A percentile compares a stretch with the other conserved stretches of the same genome.
phyloP scores from a whole-genome alignment of 2,888 invertebrate species.

The Microctonus brassicae region DNA sequence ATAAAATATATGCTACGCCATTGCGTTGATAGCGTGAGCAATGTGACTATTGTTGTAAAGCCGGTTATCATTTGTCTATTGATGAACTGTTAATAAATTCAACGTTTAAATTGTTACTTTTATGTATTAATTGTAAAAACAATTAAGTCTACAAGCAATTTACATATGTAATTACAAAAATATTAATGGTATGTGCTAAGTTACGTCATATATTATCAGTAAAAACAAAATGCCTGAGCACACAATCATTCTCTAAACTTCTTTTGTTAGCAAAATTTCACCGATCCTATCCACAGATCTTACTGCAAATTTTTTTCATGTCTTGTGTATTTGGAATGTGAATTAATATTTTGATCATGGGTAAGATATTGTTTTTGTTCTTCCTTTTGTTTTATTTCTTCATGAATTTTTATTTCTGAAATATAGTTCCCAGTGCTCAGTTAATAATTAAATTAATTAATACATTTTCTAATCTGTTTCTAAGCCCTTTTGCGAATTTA shows the following conservation, averaged over 20 bases:
- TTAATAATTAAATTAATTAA: background rate
- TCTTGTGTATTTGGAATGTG: background rate
- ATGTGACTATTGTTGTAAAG: background rate
- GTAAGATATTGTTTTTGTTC: background rate
- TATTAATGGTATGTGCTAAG: background rate
- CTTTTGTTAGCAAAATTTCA: background rate
- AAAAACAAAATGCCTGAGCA: background rate
- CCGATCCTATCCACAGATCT: too few species aligned
- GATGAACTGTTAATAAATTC: background rate
- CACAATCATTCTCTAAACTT: background rate
- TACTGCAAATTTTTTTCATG: too few species aligned
- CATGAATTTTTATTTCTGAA: too few species aligned
- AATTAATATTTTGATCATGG: background rate
- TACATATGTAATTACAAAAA: background rate
- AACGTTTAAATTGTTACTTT: background rate
- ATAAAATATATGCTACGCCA: background rate
- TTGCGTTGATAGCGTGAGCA: background rate
- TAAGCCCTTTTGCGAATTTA: background rate
- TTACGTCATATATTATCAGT: background rate
- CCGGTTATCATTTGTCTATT: background rate
- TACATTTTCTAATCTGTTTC: background rate
- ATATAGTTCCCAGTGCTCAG: background rate
- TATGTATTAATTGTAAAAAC: background rate
- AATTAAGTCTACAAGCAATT: background rate
- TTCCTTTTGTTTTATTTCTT: background rate